Evolutionary conservation across 2,113 vertebrate genomes (phyloP).

Genomic region (Zingel zingel): DNA sequence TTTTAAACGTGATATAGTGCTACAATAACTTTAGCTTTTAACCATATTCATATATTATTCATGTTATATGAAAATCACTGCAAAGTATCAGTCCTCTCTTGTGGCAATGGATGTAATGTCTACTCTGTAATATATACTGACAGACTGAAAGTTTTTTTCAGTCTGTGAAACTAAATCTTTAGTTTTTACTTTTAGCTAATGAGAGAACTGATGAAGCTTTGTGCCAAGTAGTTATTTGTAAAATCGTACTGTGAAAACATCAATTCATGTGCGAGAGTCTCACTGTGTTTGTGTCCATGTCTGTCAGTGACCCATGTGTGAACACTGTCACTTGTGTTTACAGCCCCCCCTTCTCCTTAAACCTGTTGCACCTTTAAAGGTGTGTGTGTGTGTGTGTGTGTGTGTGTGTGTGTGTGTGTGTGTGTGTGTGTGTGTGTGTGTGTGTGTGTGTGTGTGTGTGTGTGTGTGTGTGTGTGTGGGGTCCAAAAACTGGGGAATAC

Average conservation of each 20-base stretch:
- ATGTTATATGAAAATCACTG: slow-evolving; percentile 23
- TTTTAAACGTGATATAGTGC: slow-evolving; percentile 48
- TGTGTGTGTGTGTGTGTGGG: not conserved
- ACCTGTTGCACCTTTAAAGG: slow-evolving; percentile 40
- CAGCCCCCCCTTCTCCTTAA: not conserved
- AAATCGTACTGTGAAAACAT: slow-evolving; percentile 11
- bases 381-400: not conserved
- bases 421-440: slow-evolving; percentile 3
- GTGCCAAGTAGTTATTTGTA: slow-evolving; percentile 54
- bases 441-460: slow-evolving; percentile 4
- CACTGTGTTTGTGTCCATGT: not conserved
- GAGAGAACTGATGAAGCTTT: slow-evolving; percentile 15
- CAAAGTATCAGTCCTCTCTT: slow-evolving; percentile 7
- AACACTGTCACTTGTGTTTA: slow-evolving; percentile 20
- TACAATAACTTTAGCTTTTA: slow-evolving; percentile 41
- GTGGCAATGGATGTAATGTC: slow-evolving; percentile 12
- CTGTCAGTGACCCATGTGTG: slow-evolving; percentile 1
- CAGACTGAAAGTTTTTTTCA: slow-evolving; percentile 18
- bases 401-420: not conserved
- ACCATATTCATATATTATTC: slow-evolving; percentile 31
- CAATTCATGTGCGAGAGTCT: not conserved
- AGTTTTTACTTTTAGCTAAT: slow-evolving; percentile 26
- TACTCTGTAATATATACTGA: not conserved
- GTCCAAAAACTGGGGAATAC: too few species aligned
- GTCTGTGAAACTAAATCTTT: slow-evolving; percentile 28